Percentiles rank a stretch among this genome's conserved stretches.
Conservation (phyloP, 1,140 invertebrate species). For the Bombus affinis region DNA sequence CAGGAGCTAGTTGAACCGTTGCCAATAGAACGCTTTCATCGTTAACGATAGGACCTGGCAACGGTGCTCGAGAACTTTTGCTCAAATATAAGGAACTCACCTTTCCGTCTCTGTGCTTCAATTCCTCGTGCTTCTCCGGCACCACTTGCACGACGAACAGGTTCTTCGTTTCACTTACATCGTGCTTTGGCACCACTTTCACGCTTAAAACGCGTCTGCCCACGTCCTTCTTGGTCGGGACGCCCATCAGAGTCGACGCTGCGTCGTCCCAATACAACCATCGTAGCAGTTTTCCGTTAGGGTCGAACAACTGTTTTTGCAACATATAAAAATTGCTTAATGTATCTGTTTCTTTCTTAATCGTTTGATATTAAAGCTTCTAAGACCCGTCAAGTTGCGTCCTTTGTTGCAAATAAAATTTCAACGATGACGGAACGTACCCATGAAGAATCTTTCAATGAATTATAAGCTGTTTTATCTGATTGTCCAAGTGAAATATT, state of each 20-base stretch:
- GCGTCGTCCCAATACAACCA: constrained; percentile 80
- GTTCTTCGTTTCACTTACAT: constrained; percentile 78
- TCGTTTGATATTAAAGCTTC: too few species aligned
- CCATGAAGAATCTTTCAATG: too few species aligned
- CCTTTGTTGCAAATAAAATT: too few species aligned
- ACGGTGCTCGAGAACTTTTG: not conserved
- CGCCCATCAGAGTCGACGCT: constrained; percentile 81
- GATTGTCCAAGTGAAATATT: too few species aligned
- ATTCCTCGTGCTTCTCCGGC: constrained; percentile 72
- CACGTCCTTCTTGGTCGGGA: constrained; percentile 83
- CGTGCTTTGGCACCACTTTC: constrained; percentile 79
- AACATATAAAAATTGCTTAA: not conserved
- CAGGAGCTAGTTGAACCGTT: constrained; percentile 56
- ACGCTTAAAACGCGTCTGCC: constrained; percentile 83
- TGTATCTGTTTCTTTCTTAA: too few species aligned
- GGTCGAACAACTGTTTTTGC: constrained; percentile 60
- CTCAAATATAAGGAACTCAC: constrained; percentile 57
- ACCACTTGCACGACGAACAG: constrained; percentile 84
- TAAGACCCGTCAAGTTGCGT: too few species aligned
- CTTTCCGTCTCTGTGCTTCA: constrained; percentile 75
- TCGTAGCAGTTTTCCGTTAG: constrained; percentile 58
- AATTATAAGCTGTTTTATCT: too few species aligned
- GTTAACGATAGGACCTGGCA: constrained; percentile 49
- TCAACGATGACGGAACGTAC: too few species aligned
- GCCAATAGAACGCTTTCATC: constrained; percentile 49